Evolutionary conservation across 30 jellyfish, hydroid and myxozoan species (phyloP).

Genomic region (Aurelia sp.): DNA sequence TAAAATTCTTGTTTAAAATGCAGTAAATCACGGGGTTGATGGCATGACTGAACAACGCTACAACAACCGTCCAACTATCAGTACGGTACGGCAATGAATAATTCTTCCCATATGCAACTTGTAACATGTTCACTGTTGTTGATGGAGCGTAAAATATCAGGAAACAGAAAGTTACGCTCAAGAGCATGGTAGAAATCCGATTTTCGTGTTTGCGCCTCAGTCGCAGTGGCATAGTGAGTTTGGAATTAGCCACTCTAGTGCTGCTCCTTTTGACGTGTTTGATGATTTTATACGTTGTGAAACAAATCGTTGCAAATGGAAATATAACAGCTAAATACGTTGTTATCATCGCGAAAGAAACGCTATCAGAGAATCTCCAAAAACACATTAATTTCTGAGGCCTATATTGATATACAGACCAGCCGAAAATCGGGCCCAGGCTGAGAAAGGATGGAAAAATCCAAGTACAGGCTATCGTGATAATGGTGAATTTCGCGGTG

Average conservation of each 20-base stretch:
- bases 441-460: constrained; percentile 15
- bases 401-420: constrained; percentile 63
- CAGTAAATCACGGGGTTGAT: constrained; percentile 71
- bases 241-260: constrained; percentile 26
- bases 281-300: constrained; percentile 31
- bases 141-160: constrained; percentile 55
- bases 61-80: constrained; percentile 42
- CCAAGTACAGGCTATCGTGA: constrained; percentile 42
- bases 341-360: constrained; percentile 38
- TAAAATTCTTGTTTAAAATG: constrained; percentile 53
- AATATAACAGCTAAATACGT: neutral
- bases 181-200: constrained; percentile 44
- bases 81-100: constrained; percentile 37
- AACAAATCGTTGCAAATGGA: constrained; percentile 63
- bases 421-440: constrained; percentile 64
- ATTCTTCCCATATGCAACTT: constrained; percentile 49
- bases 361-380: constrained; percentile 31
- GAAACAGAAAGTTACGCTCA: constrained; percentile 49
- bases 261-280: constrained; percentile 34
- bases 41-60: constrained; percentile 79
- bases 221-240: neutral
- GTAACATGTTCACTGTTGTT: constrained; percentile 34
- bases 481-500: constrained; percentile 1
- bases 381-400: constrained; percentile 77
- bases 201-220: constrained; percentile 35